These are phyloP conservation scores for Oplegnathus fasciatus DNA, from an alignment of 2,113 vertebrate species.

Conservation along the genomic window DNA sequence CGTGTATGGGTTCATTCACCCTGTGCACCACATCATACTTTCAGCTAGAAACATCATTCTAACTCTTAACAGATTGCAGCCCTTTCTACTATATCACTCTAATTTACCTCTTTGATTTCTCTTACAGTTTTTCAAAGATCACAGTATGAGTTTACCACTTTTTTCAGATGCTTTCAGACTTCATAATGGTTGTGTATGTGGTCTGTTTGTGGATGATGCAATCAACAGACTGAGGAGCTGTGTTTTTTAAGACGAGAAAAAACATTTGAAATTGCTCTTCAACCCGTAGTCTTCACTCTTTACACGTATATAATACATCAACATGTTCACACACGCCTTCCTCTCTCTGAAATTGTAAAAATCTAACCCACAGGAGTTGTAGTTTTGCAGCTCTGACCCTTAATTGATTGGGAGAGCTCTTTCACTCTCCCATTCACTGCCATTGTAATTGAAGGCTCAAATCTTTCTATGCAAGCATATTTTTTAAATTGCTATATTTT, in stretches of 20 bases:
- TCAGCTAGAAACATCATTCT: not conserved
- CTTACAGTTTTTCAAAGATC: not conserved
- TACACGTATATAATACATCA: not conserved
- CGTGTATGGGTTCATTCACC: not conserved
- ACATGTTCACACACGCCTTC: not conserved
- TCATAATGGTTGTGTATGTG: not conserved
- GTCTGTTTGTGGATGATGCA: constrained; percentile 13
- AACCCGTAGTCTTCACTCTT: not conserved
- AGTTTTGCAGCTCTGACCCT: constrained; percentile 2
- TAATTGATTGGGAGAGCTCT: constrained; percentile 1
- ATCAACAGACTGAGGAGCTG: not conserved
- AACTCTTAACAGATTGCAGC: not conserved
- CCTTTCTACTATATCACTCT: not conserved
- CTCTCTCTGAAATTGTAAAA: constrained; percentile 10
- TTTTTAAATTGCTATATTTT: not conserved
- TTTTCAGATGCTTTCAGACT: not conserved
- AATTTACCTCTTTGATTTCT: not conserved
- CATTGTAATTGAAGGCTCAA: constrained; percentile 8
- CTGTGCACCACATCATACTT: not conserved
- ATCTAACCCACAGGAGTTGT: not conserved
- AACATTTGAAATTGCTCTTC: not conserved
- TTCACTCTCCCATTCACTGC: not conserved
- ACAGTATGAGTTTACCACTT: not conserved
- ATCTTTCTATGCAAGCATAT: not conserved
- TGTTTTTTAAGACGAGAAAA: constrained; percentile 5